Base-by-base conservation (phyloP, 2,888 invertebrate species). In the Uloborus plumipes region DNA sequence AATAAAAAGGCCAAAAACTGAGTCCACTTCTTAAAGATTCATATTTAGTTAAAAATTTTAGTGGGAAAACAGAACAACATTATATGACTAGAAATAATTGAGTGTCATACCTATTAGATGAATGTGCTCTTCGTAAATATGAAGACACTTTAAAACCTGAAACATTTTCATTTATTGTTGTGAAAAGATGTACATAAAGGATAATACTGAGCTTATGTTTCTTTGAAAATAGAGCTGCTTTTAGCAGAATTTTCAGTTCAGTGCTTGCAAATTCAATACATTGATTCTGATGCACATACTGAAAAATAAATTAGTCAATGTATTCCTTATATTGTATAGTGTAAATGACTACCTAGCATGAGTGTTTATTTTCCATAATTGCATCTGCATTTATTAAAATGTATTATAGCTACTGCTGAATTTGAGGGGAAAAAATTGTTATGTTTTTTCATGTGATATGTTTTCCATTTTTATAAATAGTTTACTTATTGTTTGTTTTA, bases 301-400 rank as follows among this genome's bases (percentile, higher is more conserved):
- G 49, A 18, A 71, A 69, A 20, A 26, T 26, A 16, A 73, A 69
- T 70, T 77, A 81, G 80, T 81, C 80, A 74, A 65, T 61, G 50
- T 72, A 39, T 81, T 75, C 74, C 62, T 70, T 74, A 53, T 74
- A 62, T 65, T 81, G 80, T 81, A 74, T 81, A 81, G 80, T 81
- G 72, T 78, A 78, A 71, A 78, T 55, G 64, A 50, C 18, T 70
- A 64, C 50, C 51, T 78, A 78, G 71, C 58, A 65, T 78, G 71
- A 55, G 31, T 58, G 58, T 39, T 55, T 78, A 59, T 55, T 64
- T 65, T 53, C 47, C 55, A 53, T 66, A 59, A 59, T 67, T 22
- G 31, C 59, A 50, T 69, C 22, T 69, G 65, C 65, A 71, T 78
- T 78, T 71, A 78, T 16, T n/a, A 65, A 58, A 61, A 70, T 70